Conservation (phyloP, 2,888 invertebrate genomes). For the Priapulus caudatus region DNA sequence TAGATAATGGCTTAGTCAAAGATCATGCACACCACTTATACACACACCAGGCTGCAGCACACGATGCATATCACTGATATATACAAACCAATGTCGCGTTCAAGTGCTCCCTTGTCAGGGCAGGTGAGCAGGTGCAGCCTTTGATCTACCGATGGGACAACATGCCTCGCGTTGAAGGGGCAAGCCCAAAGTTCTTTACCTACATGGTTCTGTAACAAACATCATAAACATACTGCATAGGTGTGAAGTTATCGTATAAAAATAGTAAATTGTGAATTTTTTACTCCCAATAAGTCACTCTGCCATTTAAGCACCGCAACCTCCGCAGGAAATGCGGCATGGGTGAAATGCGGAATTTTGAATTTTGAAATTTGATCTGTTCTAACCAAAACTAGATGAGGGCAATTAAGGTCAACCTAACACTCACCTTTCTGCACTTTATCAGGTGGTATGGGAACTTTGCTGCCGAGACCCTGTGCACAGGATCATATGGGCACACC, state of each 20-base stretch:
- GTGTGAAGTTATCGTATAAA: background rate
- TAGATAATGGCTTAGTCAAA: no score
- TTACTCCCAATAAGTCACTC: no score
- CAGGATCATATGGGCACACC: constrained; percentile 1
- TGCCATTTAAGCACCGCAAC: no score
- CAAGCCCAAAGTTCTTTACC: background rate
- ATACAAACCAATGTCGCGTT: background rate
- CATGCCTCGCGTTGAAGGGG: background rate
- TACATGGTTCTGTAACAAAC: background rate
- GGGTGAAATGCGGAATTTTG: no score
- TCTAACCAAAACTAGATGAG: no score
- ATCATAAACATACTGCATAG: background rate
- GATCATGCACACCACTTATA: no score
- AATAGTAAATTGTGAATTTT: background rate
- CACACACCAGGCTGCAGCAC: no score
- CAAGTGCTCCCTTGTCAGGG: background rate
- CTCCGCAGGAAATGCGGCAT: no score
- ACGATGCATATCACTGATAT: no score
- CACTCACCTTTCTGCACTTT: background rate
- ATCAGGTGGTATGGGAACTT: background rate
- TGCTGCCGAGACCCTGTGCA: background rate
- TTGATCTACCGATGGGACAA: background rate
- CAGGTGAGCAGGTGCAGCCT: background rate
- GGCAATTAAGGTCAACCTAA: no score
- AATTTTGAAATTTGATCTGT: no score